A percentile compares a stretch with the other conserved stretches of the same genome.
Evolutionary conservation across 2,113 vertebrate species (phyloP).

Genomic region (Stegastes partitus): DNA sequence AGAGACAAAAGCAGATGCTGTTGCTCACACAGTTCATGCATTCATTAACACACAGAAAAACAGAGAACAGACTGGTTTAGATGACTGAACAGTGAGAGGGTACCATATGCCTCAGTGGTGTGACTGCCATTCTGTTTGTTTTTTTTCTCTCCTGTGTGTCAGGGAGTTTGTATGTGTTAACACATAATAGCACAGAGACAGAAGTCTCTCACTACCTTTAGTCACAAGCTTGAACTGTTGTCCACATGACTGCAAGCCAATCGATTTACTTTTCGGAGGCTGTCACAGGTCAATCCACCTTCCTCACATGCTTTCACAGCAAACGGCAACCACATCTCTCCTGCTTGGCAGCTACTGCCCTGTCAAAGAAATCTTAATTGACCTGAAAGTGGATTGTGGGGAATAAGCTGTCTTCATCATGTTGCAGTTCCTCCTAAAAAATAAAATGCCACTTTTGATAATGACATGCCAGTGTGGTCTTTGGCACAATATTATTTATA

Average conservation of each 20-base stretch:
- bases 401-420: not conserved
- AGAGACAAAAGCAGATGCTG: slow-evolving; percentile 25
- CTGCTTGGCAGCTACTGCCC: not conserved
- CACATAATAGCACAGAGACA: not conserved
- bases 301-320: not conserved
- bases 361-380: not conserved
- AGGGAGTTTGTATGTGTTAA: not conserved
- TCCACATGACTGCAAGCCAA: not conserved
- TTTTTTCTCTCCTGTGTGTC: not conserved
- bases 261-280: not conserved
- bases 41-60: slow-evolving; percentile 26
- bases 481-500: not conserved
- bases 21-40: slow-evolving; percentile 13
- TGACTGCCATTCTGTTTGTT: not conserved
- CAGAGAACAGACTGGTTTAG: slow-evolving; percentile 23
- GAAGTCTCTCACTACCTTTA: not conserved
- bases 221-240: slow-evolving; percentile 2
- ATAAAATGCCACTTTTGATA: not conserved
- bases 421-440: not conserved
- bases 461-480: not conserved
- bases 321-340: not conserved
- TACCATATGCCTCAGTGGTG: not conserved
- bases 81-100: not conserved
- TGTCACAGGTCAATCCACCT: not conserved
- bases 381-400: not conserved